These are phyloP conservation scores for Neuroscelio doddi DNA, from an alignment of 2,888 invertebrate genomes.

Conservation along the genomic window DNA sequence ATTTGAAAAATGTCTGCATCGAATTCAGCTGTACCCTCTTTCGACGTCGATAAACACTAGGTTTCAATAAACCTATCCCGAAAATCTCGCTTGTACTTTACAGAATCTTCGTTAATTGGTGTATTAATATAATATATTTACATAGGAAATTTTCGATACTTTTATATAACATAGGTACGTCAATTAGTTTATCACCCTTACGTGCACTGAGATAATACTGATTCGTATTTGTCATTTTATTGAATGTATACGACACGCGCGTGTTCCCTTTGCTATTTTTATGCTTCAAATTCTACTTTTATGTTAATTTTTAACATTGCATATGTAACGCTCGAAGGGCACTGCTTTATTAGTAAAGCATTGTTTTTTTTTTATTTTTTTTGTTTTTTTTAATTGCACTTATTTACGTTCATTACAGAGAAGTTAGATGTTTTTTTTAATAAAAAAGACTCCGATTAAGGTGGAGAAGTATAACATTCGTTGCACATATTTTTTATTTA, in stretches of 20 bases:
- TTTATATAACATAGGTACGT: constrained; percentile 41
- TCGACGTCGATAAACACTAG: no score
- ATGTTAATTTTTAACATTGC: not conserved
- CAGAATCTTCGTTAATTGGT: constrained; percentile 19
- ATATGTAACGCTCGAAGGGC: constrained; percentile 23
- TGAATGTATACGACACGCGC: constrained; percentile 34
- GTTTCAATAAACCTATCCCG: not conserved
- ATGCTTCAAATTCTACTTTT: constrained; percentile 4
- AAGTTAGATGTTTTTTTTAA: no score
- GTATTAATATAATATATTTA: constrained; percentile 38
- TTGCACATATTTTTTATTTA: no score
- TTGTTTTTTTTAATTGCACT: constrained; percentile 45
- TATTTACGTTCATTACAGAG: constrained; percentile 9
- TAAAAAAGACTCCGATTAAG: no score
- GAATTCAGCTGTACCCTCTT: not conserved
- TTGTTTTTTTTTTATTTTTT: no score
- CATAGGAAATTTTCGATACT: constrained; percentile 32
- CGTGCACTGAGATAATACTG: constrained; percentile 49
- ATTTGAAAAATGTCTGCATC: not conserved
- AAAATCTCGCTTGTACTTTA: constrained; percentile 14
- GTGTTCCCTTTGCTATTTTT: constrained; percentile 15
- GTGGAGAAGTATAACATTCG: no score
- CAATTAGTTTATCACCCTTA: constrained; percentile 45
- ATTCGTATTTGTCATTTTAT: constrained; percentile 46
- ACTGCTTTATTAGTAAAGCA: constrained; percentile 19